These are phyloP conservation scores for Pseudomyrmex gracilis DNA, from an alignment of 1,140 invertebrate genomes.

Conservation along the genomic window DNA sequence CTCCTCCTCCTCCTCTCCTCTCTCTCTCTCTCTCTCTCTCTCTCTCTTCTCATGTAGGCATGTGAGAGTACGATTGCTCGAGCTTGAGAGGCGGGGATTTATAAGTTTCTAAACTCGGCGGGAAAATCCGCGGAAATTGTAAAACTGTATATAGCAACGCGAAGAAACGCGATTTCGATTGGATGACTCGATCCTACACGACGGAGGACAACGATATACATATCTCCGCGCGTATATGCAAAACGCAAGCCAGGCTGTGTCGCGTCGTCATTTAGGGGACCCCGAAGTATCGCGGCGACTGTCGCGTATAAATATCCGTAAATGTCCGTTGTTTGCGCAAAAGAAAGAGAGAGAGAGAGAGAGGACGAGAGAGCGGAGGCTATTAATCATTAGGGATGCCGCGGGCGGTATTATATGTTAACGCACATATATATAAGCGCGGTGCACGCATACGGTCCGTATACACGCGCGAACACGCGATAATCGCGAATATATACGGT, in stretches of 20 bases:
- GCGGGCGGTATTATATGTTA: constrained; percentile 56
- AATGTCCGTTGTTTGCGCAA: constrained; percentile 76
- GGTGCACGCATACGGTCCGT: not conserved
- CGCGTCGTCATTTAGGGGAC: constrained; percentile 73
- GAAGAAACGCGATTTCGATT: constrained; percentile 27
- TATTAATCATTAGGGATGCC: constrained; percentile 84
- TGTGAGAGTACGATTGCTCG: constrained; percentile 61
- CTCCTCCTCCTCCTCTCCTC: too few relatives aligned
- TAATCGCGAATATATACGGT: constrained; percentile 62
- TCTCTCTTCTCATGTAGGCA: not conserved
- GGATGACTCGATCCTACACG: constrained; percentile 65
- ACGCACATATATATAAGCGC: constrained; percentile 2
- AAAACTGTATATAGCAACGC: constrained; percentile 5
- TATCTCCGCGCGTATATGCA: not conserved
- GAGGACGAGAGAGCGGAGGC: constrained; percentile 59
- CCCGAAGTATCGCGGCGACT: constrained; percentile 72
- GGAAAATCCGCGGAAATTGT: constrained; percentile 44
- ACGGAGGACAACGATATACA: not conserved
- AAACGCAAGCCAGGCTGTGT: not conserved
- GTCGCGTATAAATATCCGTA: constrained; percentile 82
- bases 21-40: too few relatives aligned
- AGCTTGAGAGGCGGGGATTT: constrained; percentile 56
- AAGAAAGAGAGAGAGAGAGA: constrained; percentile 19
- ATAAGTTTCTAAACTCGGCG: constrained; percentile 61
- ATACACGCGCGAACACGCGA: constrained; percentile 1